Conservation (phyloP, 2,113 vertebrate species). For the Laticauda laticaudata region DNA sequence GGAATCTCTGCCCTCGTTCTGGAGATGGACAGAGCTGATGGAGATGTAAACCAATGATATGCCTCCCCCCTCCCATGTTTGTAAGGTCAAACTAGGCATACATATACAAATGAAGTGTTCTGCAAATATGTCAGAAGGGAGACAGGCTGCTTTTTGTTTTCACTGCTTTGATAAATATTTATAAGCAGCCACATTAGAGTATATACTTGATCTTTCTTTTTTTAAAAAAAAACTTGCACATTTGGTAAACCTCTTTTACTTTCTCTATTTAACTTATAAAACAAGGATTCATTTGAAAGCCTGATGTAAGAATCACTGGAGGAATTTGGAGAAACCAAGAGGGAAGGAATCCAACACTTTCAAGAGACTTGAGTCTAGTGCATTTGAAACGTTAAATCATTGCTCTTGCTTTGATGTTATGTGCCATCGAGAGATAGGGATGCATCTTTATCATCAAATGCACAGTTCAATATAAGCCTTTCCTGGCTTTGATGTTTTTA, state of each 20-base stretch:
- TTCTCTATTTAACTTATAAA: background rate
- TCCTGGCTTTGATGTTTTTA: slow-evolving; percentile 62
- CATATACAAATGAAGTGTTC: slow-evolving; percentile 8
- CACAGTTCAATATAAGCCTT: slow-evolving; percentile 41
- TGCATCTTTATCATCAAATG: slow-evolving; percentile 41
- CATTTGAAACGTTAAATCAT: background rate
- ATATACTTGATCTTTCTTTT: background rate
- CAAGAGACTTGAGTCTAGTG: background rate
- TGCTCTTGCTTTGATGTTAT: background rate
- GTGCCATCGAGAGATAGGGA: background rate
- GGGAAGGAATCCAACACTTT: background rate
- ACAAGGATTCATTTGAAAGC: background rate
- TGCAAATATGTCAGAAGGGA: slow-evolving; percentile 30
- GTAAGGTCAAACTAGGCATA: slow-evolving; percentile 1
- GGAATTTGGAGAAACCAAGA: background rate
- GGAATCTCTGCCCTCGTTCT: background rate
- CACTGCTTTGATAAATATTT: slow-evolving; percentile 42
- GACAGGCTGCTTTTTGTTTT: slow-evolving; percentile 45
- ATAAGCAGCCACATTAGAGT: slow-evolving; percentile 25
- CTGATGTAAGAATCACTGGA: background rate
- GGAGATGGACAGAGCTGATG: background rate
- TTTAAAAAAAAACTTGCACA: background rate
- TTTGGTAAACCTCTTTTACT: slow-evolving; percentile 31
- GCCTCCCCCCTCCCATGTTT: background rate
- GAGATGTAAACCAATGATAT: background rate